Conservation (phyloP, 2,113 vertebrate species). For the Sturnira hondurensis region DNA sequence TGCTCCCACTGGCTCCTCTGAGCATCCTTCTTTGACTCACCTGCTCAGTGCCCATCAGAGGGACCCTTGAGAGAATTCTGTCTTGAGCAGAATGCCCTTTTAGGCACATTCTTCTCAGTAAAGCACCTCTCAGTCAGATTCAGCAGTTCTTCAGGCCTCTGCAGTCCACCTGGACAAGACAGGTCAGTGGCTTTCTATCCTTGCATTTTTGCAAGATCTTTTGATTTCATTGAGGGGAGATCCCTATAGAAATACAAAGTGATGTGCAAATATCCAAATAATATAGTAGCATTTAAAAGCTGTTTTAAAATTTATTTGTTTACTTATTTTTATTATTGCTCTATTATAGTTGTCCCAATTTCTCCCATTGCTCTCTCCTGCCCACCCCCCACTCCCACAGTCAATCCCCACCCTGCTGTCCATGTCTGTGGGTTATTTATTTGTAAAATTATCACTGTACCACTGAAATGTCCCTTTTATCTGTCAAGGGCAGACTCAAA, state of each 20-base stretch:
- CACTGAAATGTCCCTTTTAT: background rate
- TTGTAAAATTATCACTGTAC: background rate
- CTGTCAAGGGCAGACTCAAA: background rate
- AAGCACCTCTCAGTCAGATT: background rate
- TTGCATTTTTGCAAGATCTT: background rate
- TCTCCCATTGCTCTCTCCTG: too few species aligned
- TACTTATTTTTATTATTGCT: too few species aligned
- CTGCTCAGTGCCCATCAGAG: background rate
- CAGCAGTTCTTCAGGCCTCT: background rate
- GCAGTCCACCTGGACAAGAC: background rate
- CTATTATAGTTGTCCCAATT: too few species aligned
- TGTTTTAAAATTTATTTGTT: too few species aligned
- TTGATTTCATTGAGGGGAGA: background rate
- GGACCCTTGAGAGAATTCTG: background rate
- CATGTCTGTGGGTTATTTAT: background rate
- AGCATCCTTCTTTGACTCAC: background rate
- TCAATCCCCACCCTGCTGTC: too few species aligned
- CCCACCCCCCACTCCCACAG: too few species aligned
- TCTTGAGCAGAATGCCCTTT: accelerated
- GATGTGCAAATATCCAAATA: background rate
- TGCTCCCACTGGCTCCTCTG: background rate
- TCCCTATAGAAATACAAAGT: background rate
- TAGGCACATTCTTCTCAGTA: background rate
- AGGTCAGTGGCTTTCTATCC: background rate
- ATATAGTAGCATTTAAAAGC: background rate